Evolutionary conservation across 2,113 vertebrate genomes (phyloP), one percentile per base, ranked within the genome.

Genomic region (Globicephala melas): DNA sequence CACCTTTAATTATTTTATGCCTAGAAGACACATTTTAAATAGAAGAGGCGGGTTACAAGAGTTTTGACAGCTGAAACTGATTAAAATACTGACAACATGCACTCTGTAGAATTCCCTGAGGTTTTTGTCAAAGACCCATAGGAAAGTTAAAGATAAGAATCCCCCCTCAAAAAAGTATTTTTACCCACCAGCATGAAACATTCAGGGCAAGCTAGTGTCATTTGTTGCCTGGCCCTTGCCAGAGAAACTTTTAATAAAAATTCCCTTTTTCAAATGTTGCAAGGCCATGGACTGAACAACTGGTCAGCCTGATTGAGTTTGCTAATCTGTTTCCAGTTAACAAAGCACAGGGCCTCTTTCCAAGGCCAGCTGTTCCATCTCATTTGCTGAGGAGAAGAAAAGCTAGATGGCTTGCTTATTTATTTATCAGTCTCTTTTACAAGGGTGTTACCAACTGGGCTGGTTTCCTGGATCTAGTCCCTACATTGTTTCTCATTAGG

Each of bases 1-100:
- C 97, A 99, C 99, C 99, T 99, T 99, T 99, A 99, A 99, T 99
- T 99, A 99, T 99, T 99, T 99, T 99, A 99, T 99, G 99, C 99
- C 99, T 99, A 99, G 99, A 99, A 99, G 99, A 99, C 99, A 99
- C 98, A 98, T 99, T 99, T 99, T 99, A 99, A 99, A 99, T 99
- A 99, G 99, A 99, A 99, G 98, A 99, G 99, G 99, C 98, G 98
- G 99, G 98, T 98, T 99, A 99, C 98, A 99, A 98, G 98, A 98
- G 97, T 99, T 99, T 99, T 99, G 99, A 99, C 99, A 99, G 99
- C 99, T 99, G 98, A 98, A 97, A 98, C 99, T 99, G 99, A 99
- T 99, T 99, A 99, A 99, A 99, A 99, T 99, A 99, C 99, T 99
- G 99, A 99, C 99, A 99, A 99, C 98, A 99, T 97, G 98, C 98